A percentile compares a stretch with the other conserved stretches of the same genome.
Conservation (phyloP, 2,113 vertebrate genomes). For the Neodon shergylaensis region DNA sequence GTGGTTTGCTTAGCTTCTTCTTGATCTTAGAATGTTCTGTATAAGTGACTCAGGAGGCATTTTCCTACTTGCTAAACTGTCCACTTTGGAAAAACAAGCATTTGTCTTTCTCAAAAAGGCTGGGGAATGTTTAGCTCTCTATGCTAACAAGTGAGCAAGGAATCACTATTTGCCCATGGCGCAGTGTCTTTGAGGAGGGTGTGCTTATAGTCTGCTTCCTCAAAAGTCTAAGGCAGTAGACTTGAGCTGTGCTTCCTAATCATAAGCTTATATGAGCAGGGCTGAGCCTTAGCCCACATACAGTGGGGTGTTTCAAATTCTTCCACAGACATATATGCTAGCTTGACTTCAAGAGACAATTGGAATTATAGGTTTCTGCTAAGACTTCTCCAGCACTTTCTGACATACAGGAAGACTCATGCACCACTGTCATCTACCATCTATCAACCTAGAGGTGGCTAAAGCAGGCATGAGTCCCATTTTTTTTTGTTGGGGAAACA, state of each 20-base stretch:
- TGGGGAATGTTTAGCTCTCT: conserved; percentile 42
- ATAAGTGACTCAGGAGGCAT: neutral
- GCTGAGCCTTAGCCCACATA: neutral
- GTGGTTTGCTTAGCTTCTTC: neutral
- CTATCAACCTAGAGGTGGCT: neutral
- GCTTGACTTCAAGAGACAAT: conserved; percentile 26
- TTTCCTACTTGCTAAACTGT: conserved; percentile 1
- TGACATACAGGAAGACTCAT: neutral
- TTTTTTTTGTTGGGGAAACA: neutral
- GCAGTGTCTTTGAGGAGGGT: neutral
- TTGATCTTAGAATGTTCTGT: neutral
- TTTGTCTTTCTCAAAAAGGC: conserved; percentile 38
- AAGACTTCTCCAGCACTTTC: neutral
- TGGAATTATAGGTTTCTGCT: neutral
- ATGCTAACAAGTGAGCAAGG: conserved; percentile 43
- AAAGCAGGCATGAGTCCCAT: neutral
- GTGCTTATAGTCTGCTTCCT: conserved; percentile 4
- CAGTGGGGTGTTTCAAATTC: neutral
- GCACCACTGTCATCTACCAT: neutral
- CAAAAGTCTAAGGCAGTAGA: neutral
- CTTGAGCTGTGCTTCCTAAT: neutral
- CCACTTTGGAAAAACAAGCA: conserved; percentile 24
- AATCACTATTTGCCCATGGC: neutral
- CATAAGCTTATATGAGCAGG: neutral
- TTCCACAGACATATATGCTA: neutral